phyloP scores from a whole-genome alignment of 2,113 vertebrate genomes.

The Rhombomys opimus region DNA sequence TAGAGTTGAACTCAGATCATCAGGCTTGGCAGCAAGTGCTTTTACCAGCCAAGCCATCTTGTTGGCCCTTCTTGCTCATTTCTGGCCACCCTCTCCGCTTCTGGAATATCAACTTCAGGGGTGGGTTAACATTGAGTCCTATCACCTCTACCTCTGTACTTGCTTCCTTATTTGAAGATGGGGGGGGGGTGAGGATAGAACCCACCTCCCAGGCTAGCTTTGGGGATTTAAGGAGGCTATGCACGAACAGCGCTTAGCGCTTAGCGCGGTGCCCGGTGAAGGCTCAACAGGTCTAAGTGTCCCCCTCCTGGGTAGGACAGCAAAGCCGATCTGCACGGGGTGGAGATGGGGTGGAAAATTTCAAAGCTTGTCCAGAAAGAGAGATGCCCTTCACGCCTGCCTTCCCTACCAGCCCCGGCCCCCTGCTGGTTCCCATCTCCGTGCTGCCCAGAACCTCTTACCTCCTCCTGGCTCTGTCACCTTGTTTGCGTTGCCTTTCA shows the following conservation, averaged over 20 bases:
- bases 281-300: conserved; percentile 53
- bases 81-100: conserved; percentile 3
- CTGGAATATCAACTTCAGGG: neutral
- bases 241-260: neutral
- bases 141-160: neutral
- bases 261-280: conserved; percentile 32
- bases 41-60: neutral
- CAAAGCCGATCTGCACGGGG: conserved; percentile 57
- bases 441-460: neutral
- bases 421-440: neutral
- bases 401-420: neutral
- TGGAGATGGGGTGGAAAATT: neutral
- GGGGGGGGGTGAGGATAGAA: conserved; percentile 11
- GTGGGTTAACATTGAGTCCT: neutral
- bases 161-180: conserved; percentile 58
- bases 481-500: neutral
- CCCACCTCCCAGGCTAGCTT: neutral
- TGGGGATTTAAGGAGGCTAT: neutral
- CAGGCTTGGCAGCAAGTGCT: neutral
- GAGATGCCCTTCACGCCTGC: neutral
- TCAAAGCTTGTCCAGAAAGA: conserved; percentile 47
- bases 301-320: conserved; percentile 52
- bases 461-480: neutral
- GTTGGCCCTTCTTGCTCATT: neutral
- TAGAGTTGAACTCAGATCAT: neutral